These are phyloP conservation scores for Eolophus roseicapilla DNA, from an alignment of 2,113 vertebrate species.

Conservation along the genomic window DNA sequence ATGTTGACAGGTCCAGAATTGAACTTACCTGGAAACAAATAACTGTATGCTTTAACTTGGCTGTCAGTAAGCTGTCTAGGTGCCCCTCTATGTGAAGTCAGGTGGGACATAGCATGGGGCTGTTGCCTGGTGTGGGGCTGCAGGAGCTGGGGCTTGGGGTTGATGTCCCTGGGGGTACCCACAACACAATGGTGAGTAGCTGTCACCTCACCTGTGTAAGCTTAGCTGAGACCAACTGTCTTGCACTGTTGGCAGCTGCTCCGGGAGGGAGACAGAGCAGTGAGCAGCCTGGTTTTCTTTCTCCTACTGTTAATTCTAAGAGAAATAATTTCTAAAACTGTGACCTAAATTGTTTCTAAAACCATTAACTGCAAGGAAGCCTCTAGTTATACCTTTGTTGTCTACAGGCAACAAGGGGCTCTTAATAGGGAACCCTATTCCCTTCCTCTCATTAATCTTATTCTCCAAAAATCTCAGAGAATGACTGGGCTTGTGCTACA, in stretches of 20 bases:
- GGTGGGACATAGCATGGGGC: not conserved
- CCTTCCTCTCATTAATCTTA: not conserved
- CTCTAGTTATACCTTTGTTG: not conserved
- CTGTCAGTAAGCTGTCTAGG: not conserved
- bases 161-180: not conserved
- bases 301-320: not conserved
- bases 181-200: rapidly evolving
- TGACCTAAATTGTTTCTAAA: not conserved
- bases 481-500: not conserved
- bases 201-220: not conserved
- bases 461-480: not conserved
- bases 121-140: not conserved
- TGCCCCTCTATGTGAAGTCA: not conserved
- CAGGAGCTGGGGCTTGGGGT: not conserved
- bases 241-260: not conserved
- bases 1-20: not conserved
- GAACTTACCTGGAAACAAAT: not conserved
- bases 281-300: not conserved
- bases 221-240: not conserved
- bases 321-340: not conserved
- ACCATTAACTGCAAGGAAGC: not conserved
- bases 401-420: not conserved
- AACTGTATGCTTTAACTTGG: not conserved
- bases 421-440: not conserved
- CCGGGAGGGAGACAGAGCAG: not conserved